Percentiles rank a stretch among this genome's conserved stretches.
Evolutionary conservation across 1,140 invertebrate species (phyloP).

Genomic region (Odontomachus brunneus): DNA sequence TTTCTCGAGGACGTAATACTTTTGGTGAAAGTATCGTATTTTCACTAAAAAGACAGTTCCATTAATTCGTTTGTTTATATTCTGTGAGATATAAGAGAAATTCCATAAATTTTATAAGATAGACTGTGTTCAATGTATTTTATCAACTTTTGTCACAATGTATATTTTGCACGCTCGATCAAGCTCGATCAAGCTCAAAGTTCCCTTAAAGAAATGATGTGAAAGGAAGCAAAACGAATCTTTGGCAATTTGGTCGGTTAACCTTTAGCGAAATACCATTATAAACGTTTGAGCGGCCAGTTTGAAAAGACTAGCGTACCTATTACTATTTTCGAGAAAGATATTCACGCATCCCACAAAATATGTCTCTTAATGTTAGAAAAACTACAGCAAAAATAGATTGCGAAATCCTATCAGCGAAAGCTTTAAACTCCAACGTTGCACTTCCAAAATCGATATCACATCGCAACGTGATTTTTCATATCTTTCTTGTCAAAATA

Average conservation of each 20-base stretch:
- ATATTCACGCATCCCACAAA: background rate
- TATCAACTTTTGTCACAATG: background rate
- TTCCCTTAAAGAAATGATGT: background rate
- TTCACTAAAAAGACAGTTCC: too few relatives aligned
- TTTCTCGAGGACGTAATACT: too few relatives aligned
- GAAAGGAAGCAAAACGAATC: background rate
- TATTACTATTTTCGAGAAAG: conserved; percentile 18
- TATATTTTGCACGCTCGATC: background rate
- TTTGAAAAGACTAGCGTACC: conserved; percentile 10
- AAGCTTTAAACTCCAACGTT: too few relatives aligned
- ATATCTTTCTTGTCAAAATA: too few relatives aligned
- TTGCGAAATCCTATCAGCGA: background rate
- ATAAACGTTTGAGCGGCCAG: background rate
- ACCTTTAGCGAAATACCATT: background rate
- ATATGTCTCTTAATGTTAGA: background rate
- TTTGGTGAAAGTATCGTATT: too few relatives aligned
- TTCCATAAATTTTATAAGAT: background rate
- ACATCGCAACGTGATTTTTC: too few relatives aligned
- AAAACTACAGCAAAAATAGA: background rate
- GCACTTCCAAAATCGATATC: too few relatives aligned
- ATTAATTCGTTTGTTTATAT: too few relatives aligned
- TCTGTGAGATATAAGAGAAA: background rate
- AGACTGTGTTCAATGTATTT: background rate
- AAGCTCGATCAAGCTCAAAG: background rate
- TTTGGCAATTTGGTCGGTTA: conserved; percentile 26